Evolutionary conservation across 2,797 vertebrate species (phyloP), one percentile per base, ranked within the genome.

Genomic region (Benthosema pterotum): DNA sequence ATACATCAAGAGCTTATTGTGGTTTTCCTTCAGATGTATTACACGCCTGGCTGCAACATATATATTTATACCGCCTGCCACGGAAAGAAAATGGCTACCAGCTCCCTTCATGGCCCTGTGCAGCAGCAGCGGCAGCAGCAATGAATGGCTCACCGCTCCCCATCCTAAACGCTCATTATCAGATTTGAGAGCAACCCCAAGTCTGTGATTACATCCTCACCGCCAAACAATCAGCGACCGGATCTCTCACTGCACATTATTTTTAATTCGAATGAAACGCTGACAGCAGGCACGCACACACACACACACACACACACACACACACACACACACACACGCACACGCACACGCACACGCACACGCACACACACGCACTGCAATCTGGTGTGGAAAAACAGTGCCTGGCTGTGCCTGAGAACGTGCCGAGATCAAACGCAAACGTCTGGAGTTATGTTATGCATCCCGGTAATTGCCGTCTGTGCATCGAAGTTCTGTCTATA

Each of bases 381-480:
- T 77, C 78, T 77, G 65, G 74, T 78, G 63, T 76, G 66, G 52
- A 79, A 79, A 85, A 82, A 81, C 65, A 77, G 8, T 38, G 32
- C 32, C 67, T 13, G 54, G 69, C 57, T 78, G 80, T 58, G 76
- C 61, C 57, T 66, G 69, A 78, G 78, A 79, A 81, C 46, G 81
- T 69, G 14, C 19, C 14, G 71, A 87, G 82, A 89, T 91, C 86
- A 92, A 90, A 91, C 85, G 71, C 81, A 12, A 59, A 61, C 19
- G 77, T 83, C 75, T 82, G 57, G 64, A 81, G 76, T 81, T 68
- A 78, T 73, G 80, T 75, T 78, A 81, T 77, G 80, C 75, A 76
- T 74, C 84, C 71, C 82, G 69, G 84, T 90, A 88, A 90, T 88
- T 89, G 88, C 88, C 77, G 89, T 87, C 86, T 89, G 78, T 79